Conservation (phyloP, 2,888 invertebrate genomes). For the Boloria selene region DNA sequence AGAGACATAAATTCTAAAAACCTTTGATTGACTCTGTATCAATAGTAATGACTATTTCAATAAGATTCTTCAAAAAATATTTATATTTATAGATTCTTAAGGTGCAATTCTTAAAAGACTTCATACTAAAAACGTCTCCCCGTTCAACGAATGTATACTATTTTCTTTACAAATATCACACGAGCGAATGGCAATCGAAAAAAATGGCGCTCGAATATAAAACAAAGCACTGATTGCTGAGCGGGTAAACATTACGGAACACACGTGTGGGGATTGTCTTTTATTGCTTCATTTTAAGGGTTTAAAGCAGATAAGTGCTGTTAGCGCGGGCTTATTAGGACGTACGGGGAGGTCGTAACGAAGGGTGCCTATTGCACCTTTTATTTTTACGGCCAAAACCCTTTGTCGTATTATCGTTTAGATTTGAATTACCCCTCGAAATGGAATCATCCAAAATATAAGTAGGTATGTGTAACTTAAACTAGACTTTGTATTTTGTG, state of each 20-base stretch:
- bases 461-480: too few relatives aligned
- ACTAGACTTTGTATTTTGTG: too few relatives aligned
- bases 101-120: too few relatives aligned
- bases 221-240: constrained; percentile 30
- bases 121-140: neutral
- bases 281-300: constrained; percentile 75
- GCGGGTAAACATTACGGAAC: constrained; percentile 27
- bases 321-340: constrained; percentile 59
- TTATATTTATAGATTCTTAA: too few relatives aligned
- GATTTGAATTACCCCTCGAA: constrained; percentile 2
- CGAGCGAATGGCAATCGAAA: neutral
- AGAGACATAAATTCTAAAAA: too few relatives aligned
- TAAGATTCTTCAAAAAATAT: too few relatives aligned
- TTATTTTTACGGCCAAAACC: constrained; percentile 12
- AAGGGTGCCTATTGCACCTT: constrained; percentile 15
- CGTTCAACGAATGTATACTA: neutral
- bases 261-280: constrained; percentile 48
- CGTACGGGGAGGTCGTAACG: constrained; percentile 46
- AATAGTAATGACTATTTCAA: too few relatives aligned
- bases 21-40: too few relatives aligned
- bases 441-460: neutral
- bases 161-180: neutral
- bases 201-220: constrained; percentile 16
- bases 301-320: constrained; percentile 64
- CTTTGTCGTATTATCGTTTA: constrained; percentile 18